phyloP scores from a whole-genome alignment of 2,888 invertebrate species.

The Plagiodera versicolora region DNA sequence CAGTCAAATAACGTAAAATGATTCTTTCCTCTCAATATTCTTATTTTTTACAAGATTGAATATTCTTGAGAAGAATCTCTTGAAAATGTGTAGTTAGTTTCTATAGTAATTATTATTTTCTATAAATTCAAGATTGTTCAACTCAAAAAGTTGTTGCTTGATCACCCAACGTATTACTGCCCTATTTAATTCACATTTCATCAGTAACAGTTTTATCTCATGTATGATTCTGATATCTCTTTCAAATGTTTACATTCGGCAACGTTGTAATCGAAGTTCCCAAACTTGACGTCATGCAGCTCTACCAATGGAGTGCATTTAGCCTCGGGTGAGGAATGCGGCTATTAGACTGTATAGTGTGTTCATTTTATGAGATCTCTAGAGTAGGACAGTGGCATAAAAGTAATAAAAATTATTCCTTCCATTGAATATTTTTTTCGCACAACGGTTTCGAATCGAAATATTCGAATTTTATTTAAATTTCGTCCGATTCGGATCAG shows the following conservation, averaged over 20 bases:
- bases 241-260: neutral
- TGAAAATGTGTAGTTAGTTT: no score
- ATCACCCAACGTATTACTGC: no score
- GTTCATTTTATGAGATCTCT: conserved; percentile 22
- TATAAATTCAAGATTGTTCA: no score
- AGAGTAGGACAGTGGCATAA: conserved; percentile 8
- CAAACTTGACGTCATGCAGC: conserved; percentile 70
- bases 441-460: neutral
- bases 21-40: no score
- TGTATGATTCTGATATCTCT: neutral
- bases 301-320: conserved; percentile 61
- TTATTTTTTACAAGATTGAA: no score
- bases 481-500: neutral
- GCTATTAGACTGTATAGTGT: conserved; percentile 36
- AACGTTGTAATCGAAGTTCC: conserved; percentile 27
- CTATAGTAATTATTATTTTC: no score
- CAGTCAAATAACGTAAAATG: no score
- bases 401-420: neutral
- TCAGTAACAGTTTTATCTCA: neutral
- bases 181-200: no score
- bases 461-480: neutral
- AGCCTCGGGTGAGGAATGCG: conserved; percentile 55
- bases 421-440: no score
- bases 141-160: no score
- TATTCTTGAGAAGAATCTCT: no score